Percentiles rank a stretch among this genome's conserved stretches.
Conservation (phyloP, 1,140 invertebrate genomes). For the Riptortus pedestris region DNA sequence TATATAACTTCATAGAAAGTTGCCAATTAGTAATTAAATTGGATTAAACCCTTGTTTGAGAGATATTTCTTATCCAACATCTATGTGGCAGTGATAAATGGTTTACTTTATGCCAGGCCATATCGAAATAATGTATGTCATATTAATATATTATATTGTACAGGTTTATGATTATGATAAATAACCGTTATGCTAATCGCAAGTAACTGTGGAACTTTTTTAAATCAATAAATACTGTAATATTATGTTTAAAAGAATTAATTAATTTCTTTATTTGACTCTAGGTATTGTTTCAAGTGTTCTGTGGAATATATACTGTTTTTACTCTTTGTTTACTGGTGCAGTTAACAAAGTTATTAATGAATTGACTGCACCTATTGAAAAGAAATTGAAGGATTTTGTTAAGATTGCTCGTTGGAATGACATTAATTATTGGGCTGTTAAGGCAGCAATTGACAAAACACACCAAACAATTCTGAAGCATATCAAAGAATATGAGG, state of each 20-base stretch:
- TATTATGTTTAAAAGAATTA: neutral
- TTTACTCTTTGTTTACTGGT: conserved; percentile 68
- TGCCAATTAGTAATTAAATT: no score
- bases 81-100: no score
- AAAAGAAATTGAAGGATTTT: conserved; percentile 85
- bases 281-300: conserved; percentile 38
- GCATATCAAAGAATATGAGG: conserved; percentile 69
- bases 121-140: no score
- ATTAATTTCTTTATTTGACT: neutral
- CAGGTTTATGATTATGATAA: no score
- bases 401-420: conserved; percentile 91
- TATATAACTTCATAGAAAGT: no score
- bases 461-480: conserved; percentile 79
- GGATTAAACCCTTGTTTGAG: no score
- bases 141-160: no score
- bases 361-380: conserved; percentile 61
- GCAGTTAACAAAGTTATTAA: conserved; percentile 54
- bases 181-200: no score
- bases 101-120: no score
- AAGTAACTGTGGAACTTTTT: no score
- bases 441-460: conserved; percentile 77
- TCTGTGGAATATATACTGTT: conserved; percentile 76
- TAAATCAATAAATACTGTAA: neutral
- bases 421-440: conserved; percentile 88
- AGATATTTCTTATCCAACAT: no score